Evolutionary conservation across 2,113 vertebrate genomes (phyloP), one percentile per base, ranked within the genome.

Genomic region (Tricholaema leucomelas): DNA sequence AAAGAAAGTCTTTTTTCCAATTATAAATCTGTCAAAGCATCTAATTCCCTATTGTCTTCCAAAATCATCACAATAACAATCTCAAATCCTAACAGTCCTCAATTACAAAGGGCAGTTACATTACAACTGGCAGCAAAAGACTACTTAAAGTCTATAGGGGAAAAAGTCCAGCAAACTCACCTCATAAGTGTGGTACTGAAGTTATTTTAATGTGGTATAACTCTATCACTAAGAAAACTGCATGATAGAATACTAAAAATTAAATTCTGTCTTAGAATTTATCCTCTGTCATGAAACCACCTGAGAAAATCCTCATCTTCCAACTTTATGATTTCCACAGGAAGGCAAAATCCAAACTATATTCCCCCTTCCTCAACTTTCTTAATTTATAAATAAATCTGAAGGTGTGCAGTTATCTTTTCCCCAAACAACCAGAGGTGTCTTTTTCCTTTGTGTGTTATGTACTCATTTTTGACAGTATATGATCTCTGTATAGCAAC

Each of bases 1-100:
- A 91, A 93, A 92, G 67, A 74, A 81, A 92, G 63, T 72, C 58
- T 94, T 94, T 88, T 54, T 83, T 82, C 19, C 83, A 96, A 97
- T 95, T 94, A 92, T n/a, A 65, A 85, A 90, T 38, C 42, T 90
- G 58, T 25, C 75, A 91, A 91, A 70, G 40, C 94, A 94, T 35
- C 20, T 16, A 35, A 56, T 50, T 66, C 78, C 52, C 27, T 40
- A 81, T 31, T 87, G 38, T 28, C 94, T 97, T 79, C 33, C 30
- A 78, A 87, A 96, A 76, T 59, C 95, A 67, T 81, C 94, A 15
- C 44, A 94, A 76, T 80, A 86, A 72, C 71, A 94, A 93, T 76
- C 95, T 92, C 36, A 84, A 77, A 65, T 92, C 82, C 28, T 61
- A 95, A 82, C 13, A 86, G 42, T 91, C 67, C 55, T 67, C 84